A percentile compares a stretch with the other conserved stretches of the same genome.
phyloP scores from a whole-genome alignment of 2,888 invertebrate species.

The Nysson spinosus region DNA sequence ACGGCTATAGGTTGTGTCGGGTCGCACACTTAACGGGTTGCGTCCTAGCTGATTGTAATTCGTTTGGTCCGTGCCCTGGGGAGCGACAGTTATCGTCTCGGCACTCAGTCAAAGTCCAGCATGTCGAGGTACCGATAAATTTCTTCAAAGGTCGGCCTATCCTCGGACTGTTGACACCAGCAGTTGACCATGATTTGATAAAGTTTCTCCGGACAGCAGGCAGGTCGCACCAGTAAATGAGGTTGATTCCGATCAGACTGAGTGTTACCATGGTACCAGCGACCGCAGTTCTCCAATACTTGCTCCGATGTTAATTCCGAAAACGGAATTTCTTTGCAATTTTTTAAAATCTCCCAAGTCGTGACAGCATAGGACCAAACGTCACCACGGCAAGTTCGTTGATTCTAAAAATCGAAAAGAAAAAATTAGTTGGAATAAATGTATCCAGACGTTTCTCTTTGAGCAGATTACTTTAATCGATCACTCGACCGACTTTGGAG shows the following conservation, averaged over 20 bases:
- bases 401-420: constrained; percentile 82
- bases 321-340: constrained; percentile 88
- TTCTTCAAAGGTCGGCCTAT: constrained; percentile 92
- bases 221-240: constrained; percentile 82
- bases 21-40: constrained; percentile 64
- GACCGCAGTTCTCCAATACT: constrained; percentile 86
- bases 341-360: constrained; percentile 91
- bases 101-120: constrained; percentile 68
- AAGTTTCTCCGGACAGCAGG: constrained; percentile 88
- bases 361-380: constrained; percentile 96
- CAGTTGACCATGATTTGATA: constrained; percentile 95
- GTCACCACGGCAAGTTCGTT: constrained; percentile 92
- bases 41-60: constrained; percentile 75
- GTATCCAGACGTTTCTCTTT: background rate
- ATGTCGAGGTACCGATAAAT: constrained; percentile 88
- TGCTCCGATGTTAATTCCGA: constrained; percentile 90
- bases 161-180: constrained; percentile 89
- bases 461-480: background rate
- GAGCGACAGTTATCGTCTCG: constrained; percentile 18
- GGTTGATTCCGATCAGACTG: constrained; percentile 63
- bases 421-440: too few species aligned
- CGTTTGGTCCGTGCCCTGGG: constrained; percentile 68
- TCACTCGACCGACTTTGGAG: background rate
- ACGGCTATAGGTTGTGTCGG: background rate
- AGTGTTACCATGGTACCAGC: constrained; percentile 80